Base-by-base conservation (phyloP, 2,113 vertebrate species). In the Chauna torquata region DNA sequence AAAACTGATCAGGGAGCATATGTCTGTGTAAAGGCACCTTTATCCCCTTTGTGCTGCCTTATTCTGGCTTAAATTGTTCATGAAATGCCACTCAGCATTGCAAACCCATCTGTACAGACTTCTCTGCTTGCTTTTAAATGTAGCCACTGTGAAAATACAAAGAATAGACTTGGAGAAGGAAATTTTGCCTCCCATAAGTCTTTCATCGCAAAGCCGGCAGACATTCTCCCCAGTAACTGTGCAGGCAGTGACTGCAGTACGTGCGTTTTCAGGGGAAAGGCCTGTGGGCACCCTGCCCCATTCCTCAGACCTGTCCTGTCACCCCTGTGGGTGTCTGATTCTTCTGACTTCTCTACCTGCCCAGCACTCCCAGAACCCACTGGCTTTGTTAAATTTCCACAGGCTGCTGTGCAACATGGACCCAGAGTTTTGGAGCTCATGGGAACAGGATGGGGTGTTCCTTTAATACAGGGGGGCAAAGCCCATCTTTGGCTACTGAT, bases 181-280 rank as follows among this genome's bases (percentile, higher is more conserved):
- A 47, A 52, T 81, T 83, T 69, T 91, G 22, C 47, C 25, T 77
- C 13, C 15, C 6, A 78, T 54, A 55, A 22, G 61, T 80, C 25
- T 86, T 75, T 42, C 36, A 69, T 32, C 80, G 44, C 82, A 90
- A 66, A 85, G 34, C 19, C 50, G 72, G 22, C 8, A 72, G 76
- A 88, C 22, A 8, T 36, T 72, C 18, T 72, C 52, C 64, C 44
- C n/a, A 45, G 59, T 19, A 88, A 28, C 62, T 1, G 0, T 36
- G 44, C n/a, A 81, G 64, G 54, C 2, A 0, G n/a, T 4, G 22
- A 55, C 38, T 4, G 5, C 1, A 0, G 36, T 74, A 42, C 0
- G 0, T 28, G 64, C 1, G 3, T 74, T 74, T 91, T 52, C 25
- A 38, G 34, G 50, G 24, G 49, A 85, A 80, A 54, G 77, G 45